A percentile compares a stretch with the other conserved stretches of the same genome.
Conservation (phyloP, 2,113 vertebrate species). For the Rhinopithecus roxellana region DNA sequence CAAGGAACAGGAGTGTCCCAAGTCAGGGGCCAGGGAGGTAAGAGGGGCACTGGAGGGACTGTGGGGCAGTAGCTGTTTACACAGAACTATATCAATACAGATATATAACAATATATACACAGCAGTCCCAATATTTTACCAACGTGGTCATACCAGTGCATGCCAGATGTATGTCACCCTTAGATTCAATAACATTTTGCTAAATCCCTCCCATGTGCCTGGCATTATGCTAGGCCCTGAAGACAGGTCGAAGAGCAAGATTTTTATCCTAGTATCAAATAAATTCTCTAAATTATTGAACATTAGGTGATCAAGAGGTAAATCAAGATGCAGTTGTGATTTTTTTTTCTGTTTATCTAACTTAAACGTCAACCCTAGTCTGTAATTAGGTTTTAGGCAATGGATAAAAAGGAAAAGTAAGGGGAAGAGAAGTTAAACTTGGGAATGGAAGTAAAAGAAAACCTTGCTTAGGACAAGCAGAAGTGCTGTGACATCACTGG, state of each 20-base stretch:
- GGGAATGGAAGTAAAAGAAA: not conserved
- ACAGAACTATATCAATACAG: not conserved
- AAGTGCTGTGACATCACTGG: not conserved
- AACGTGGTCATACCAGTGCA: not conserved
- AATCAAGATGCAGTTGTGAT: conserved; percentile 19
- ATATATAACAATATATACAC: not conserved
- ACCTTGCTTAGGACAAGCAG: not conserved
- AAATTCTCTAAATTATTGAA: not conserved
- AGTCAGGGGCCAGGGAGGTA: not conserved
- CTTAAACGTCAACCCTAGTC: not conserved
- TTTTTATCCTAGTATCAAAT: not conserved
- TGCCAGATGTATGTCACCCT: not conserved
- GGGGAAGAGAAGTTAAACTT: not conserved
- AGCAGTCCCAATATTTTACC: not conserved
- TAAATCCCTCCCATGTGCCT: not conserved
- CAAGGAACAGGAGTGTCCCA: not conserved
- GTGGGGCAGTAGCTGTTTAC: not conserved
- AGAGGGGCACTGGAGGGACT: not conserved
- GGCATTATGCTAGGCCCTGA: not conserved
- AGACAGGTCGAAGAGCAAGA: not conserved
- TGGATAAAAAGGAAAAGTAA: not conserved
- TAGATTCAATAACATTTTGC: not conserved
- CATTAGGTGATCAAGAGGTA: not conserved
- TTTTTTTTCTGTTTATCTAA: conserved; percentile 29
- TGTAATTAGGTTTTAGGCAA: not conserved